Conservation (phyloP, 2,113 vertebrate genomes). For the Tupaia tana region DNA sequence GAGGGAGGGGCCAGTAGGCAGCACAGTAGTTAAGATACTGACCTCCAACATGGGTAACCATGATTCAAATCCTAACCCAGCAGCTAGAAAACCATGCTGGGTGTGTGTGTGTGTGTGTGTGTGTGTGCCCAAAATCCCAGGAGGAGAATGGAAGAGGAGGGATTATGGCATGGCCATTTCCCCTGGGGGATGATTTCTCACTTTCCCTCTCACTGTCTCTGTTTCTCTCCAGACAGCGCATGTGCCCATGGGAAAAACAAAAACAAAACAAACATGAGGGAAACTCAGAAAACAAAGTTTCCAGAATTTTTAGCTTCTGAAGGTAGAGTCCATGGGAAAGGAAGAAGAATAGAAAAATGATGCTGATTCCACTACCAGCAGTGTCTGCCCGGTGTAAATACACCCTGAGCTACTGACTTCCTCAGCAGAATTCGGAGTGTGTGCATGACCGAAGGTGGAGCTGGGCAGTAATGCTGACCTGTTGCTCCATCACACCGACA, state of each 20-base stretch:
- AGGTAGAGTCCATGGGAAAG: neutral
- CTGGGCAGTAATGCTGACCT: neutral
- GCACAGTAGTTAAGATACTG: too few species aligned
- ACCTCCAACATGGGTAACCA: too few species aligned
- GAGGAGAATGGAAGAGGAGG: too few species aligned
- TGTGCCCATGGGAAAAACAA: too few species aligned
- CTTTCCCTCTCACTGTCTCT: too few species aligned
- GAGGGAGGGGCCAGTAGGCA: neutral
- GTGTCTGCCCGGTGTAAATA: neutral
- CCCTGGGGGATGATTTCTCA: too few species aligned
- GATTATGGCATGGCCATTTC: too few species aligned
- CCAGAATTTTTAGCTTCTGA: neutral
- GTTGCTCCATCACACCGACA: neutral
- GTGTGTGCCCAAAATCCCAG: too few species aligned
- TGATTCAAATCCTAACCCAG: too few species aligned
- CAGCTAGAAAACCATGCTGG: too few species aligned
- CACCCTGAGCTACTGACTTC: neutral
- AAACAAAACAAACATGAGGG: neutral
- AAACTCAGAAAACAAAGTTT: neutral
- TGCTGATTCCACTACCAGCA: neutral
- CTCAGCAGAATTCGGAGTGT: constrained; percentile 15
- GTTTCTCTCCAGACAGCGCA: too few species aligned
- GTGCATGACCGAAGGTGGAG: neutral
- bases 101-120: too few species aligned
- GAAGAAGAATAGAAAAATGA: neutral